Percentiles rank a stretch among this genome's conserved stretches.
Evolutionary conservation across 2,888 invertebrate species (phyloP).

Genomic region (Spilarctia lutea): DNA sequence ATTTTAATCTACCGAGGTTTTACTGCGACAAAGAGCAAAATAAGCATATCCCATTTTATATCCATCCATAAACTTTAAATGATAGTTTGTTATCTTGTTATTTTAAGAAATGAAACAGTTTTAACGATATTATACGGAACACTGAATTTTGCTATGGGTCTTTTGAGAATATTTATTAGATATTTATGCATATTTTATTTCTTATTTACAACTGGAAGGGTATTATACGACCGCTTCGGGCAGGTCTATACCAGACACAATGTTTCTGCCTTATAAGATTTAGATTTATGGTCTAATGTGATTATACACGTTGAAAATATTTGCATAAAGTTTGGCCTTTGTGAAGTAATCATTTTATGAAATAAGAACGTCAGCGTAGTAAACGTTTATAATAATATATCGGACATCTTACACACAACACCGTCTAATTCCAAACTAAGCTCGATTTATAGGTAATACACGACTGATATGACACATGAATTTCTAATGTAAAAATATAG

Average conservation of each 20-base stretch:
- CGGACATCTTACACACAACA: too few species aligned
- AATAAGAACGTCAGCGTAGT: too few species aligned
- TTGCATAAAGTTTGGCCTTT: too few species aligned
- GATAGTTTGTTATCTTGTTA: constrained; percentile 38
- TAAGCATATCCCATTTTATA: constrained; percentile 49
- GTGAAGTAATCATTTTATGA: too few species aligned
- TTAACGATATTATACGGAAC: constrained; percentile 3
- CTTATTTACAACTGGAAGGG: neutral
- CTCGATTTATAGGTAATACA: too few species aligned
- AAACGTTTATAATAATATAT: too few species aligned
- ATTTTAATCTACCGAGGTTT: constrained; percentile 55
- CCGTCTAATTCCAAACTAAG: too few species aligned
- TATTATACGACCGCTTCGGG: neutral
- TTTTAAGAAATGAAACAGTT: constrained; percentile 7
- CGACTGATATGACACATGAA: too few species aligned
- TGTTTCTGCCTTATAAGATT: neutral
- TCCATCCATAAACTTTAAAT: constrained; percentile 46
- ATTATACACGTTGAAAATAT: neutral
- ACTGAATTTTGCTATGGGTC: neutral
- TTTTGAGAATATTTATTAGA: neutral
- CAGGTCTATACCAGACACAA: neutral
- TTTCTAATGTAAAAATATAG: too few species aligned
- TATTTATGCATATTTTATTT: neutral
- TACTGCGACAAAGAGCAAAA: constrained; percentile 49
- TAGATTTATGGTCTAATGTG: neutral